Base-by-base conservation (phyloP, 2,888 invertebrate genomes). In the Drosophila nr. fundita region DNA sequence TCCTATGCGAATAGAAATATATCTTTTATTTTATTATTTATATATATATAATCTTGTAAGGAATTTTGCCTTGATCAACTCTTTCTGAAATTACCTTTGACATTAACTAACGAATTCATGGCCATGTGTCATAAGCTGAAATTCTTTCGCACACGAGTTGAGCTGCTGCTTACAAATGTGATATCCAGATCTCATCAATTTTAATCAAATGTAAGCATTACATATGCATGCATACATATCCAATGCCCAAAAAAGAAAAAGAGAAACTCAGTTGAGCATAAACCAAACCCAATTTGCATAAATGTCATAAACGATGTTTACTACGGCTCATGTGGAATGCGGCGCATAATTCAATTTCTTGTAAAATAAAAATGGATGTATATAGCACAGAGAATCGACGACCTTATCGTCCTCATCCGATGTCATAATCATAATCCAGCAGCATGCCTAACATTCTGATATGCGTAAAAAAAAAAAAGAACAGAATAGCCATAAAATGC, bases 361-460 rank as follows among this genome's bases (percentile, higher is more conserved):
- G 45, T 62, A 48, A 38, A 69, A 80, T 63, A 74, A 76, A 58
- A 75, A 58, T 45, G 24, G 15, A 24, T 36, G 18, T n/a, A 54
- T 24, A 24, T 15, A 24, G 21, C 4, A 11, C 2, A 48, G 21
- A 63, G 62, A 67, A 64, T 57, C 72, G 45, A 24, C 45, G 68
- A 78, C 68, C 52, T 68, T 61, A 62, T 57, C 53, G 62, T 49
- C 34, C 5, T 42, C 42, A 53, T 61, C 62, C 65, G 60, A 85
- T 80, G 83, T 83, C 90, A 85, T 85, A 90, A 90, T 85, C 85
- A 86, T 85, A 85, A 80, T 67, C 80, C 78, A 71, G 59, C 63
- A 48, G 32, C 36, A 60, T 66, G 52, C 54, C 59, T 45, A 24
- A 57, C 54, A 68, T 68, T 32, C 77, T 29, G 48, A 78, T 80